Conservation (phyloP, 1,140 invertebrate species). For the Archivesica marissinica region DNA sequence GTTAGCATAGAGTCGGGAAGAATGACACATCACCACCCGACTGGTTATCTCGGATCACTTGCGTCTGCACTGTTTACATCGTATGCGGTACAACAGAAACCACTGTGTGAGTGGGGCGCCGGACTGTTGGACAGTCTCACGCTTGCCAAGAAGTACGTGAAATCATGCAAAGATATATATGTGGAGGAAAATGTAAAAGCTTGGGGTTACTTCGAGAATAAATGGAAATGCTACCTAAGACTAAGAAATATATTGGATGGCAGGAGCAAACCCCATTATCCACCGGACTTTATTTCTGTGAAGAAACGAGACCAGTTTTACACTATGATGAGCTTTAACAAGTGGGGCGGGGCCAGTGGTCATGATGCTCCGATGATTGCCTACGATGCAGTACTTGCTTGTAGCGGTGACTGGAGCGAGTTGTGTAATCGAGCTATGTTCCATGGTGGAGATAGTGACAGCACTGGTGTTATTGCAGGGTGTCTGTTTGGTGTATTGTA, state of each 20-base stretch:
- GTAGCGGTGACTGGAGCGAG: constrained; percentile 77
- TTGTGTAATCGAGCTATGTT: constrained; percentile 80
- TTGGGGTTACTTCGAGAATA: constrained; percentile 79
- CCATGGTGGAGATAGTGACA: constrained; percentile 83
- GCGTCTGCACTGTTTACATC: constrained; percentile 81
- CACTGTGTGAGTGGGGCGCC: constrained; percentile 76
- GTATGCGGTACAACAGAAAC: constrained; percentile 79
- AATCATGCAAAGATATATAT: constrained; percentile 68
- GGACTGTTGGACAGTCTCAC: constrained; percentile 73
- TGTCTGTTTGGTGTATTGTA: constrained; percentile 81
- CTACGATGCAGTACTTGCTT: constrained; percentile 80
- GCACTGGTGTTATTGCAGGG: constrained; percentile 82
- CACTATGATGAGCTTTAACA: constrained; percentile 75
- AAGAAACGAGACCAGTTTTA: constrained; percentile 81
- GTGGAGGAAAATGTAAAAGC: constrained; percentile 74
- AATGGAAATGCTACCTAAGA: constrained; percentile 79
- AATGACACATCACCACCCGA: constrained; percentile 83
- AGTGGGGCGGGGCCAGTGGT: constrained; percentile 81
- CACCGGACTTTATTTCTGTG: constrained; percentile 71
- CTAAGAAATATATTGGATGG: constrained; percentile 73
- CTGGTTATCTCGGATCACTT: constrained; percentile 81
- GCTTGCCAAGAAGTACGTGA: constrained; percentile 14
- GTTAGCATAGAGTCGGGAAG: constrained; percentile 80
- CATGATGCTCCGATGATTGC: constrained; percentile 84
- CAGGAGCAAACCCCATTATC: constrained; percentile 73